phyloP scores from a whole-genome alignment of 2,888 invertebrate species.

The Rhamphomyia laevipes region DNA sequence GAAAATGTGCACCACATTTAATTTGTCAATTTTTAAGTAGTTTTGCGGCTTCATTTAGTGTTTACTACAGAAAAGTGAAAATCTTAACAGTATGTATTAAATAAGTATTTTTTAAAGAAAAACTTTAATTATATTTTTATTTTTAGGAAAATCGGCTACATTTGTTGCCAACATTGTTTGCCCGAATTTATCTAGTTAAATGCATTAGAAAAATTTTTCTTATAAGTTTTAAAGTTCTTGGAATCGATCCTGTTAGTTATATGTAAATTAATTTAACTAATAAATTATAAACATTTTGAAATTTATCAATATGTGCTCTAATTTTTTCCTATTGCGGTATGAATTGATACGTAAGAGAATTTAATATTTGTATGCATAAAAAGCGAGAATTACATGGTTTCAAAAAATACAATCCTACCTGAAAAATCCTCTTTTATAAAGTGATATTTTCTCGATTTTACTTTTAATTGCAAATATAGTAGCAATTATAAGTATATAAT shows the following conservation, averaged over 20 bases:
- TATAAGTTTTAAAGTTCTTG: slow-evolving; percentile 48
- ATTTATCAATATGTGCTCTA: background rate
- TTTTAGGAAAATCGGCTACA: slow-evolving; percentile 56
- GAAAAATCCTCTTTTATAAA: no score
- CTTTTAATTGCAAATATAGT: no score
- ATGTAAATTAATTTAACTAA: slow-evolving; percentile 42
- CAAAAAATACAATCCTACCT: no score
- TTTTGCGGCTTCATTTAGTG: slow-evolving; percentile 54
- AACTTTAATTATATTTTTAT: slow-evolving; percentile 20
- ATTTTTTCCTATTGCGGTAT: no score
- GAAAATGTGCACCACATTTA: slow-evolving; percentile 49
- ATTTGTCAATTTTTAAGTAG: slow-evolving; percentile 52
- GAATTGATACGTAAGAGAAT: no score
- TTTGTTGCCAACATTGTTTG: slow-evolving; percentile 52
- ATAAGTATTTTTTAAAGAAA: no score
- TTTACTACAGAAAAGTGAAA: slow-evolving; percentile 58
- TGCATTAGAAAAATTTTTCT: slow-evolving; percentile 52
- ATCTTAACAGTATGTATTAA: slow-evolving; percentile 48
- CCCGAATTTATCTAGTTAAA: slow-evolving; percentile 56
- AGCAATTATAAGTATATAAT: no score
- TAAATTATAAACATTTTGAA: slow-evolving; percentile 1
- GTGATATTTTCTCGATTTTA: no score
- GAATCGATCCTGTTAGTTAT: slow-evolving; percentile 54
- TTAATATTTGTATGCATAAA: no score
- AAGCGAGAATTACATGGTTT: no score